Percentiles rank a stretch among this genome's conserved stretches.
phyloP scores from a whole-genome alignment of 64 coral and sea anemone genomes.

The Platygyra sinensis region DNA sequence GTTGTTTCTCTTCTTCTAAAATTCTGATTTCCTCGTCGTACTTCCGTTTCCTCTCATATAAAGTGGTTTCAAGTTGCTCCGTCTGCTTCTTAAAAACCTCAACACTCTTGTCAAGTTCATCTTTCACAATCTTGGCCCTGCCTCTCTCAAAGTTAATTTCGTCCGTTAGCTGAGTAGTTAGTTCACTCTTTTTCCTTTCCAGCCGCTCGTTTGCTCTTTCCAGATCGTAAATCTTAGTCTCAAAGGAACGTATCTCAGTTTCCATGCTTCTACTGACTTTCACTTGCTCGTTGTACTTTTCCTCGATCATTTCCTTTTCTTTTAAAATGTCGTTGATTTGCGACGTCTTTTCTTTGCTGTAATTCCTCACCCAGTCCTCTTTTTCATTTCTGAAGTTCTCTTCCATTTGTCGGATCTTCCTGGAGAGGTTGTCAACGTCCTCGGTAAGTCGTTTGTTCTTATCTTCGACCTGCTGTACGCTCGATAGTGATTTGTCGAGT shows the following conservation, averaged over 20 bases:
- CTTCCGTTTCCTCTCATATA: conserved; percentile 20
- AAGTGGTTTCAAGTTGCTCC: conserved; percentile 20
- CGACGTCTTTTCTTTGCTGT: conserved; percentile 65
- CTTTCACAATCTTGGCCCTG: not conserved
- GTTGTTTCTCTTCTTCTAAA: conserved; percentile 50
- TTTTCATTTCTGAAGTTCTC: conserved; percentile 76
- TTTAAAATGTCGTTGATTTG: conserved; percentile 55
- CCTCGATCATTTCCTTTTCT: conserved; percentile 63
- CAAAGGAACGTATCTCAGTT: conserved; percentile 27
- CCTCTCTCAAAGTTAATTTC: conserved; percentile 28
- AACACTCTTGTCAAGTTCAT: conserved; percentile 27
- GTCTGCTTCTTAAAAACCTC: conserved; percentile 19
- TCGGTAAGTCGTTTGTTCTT: conserved; percentile 74
- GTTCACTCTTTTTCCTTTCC: conserved; percentile 20
- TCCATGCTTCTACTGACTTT: conserved; percentile 50
- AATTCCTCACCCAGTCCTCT: conserved; percentile 64
- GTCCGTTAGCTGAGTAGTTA: not conserved
- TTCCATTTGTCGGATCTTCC: conserved; percentile 88
- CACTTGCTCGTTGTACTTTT: conserved; percentile 55
- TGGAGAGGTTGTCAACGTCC: conserved; percentile 73
- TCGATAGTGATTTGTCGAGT: conserved; percentile 62
- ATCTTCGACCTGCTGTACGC: conserved; percentile 58
- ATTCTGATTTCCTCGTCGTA: conserved; percentile 42
- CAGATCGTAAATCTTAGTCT: conserved; percentile 9
- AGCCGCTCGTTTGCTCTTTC: conserved; percentile 12